Conservation (phyloP, 2,888 invertebrate genomes). For the Xylota sylvarum region DNA sequence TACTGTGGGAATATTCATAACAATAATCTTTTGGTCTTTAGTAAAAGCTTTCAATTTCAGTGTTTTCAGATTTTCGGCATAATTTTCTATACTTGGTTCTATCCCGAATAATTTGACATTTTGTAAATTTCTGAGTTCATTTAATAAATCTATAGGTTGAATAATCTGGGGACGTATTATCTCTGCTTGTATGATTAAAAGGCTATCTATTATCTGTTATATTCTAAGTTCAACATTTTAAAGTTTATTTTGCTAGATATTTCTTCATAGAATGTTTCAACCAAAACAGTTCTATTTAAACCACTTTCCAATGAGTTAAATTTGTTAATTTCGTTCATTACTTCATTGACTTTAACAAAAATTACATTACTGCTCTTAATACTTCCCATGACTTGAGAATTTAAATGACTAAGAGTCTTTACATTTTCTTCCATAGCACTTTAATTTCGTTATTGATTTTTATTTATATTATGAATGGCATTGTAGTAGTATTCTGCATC, state of each 20-base stretch:
- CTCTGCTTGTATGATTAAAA: constrained; percentile 17
- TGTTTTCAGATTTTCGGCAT: constrained; percentile 24
- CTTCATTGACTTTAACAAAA: neutral
- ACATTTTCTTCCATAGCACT: constrained; percentile 25
- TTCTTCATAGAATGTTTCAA: neutral
- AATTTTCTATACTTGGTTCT: constrained; percentile 22
- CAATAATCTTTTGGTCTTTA: constrained; percentile 15
- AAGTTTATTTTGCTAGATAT: neutral
- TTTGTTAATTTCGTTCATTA: constrained; percentile 12
- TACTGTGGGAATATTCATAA: neutral
- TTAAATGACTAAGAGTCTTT: no score
- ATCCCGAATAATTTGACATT: neutral
- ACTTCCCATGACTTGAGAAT: neutral
- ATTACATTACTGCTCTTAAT: neutral
- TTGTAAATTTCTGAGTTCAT: constrained; percentile 13
- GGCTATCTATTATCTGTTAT: constrained; percentile 18
- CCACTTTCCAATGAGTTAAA: neutral
- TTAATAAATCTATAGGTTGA: constrained; percentile 4
- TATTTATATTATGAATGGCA: constrained; percentile 5
- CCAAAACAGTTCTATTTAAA: neutral
- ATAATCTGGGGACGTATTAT: constrained; percentile 13
- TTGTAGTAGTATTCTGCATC: constrained; percentile 23
- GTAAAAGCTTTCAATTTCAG: constrained; percentile 21
- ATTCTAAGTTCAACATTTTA: constrained; percentile 15
- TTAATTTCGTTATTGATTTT: constrained; percentile 17